These are phyloP conservation scores for Oriolus oriolus DNA, from an alignment of 2,113 vertebrate genomes.

Conservation along the genomic window DNA sequence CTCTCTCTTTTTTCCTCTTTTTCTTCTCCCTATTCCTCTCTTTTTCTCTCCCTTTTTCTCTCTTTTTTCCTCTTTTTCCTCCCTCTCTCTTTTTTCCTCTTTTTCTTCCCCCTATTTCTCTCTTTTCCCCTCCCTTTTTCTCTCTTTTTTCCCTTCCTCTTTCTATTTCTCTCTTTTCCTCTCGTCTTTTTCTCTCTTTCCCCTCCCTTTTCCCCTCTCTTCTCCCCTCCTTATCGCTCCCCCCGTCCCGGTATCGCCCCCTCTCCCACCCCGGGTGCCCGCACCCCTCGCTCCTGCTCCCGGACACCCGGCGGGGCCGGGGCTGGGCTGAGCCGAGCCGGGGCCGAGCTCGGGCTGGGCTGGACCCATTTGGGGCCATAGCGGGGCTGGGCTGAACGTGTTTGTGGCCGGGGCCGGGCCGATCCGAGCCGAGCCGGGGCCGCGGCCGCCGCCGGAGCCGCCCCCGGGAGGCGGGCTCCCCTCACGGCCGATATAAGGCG, in stretches of 20 bases:
- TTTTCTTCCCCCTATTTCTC: too few relatives aligned
- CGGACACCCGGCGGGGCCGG: background rate
- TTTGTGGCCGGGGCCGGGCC: background rate
- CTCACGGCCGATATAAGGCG: background rate
- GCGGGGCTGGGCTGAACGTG: background rate
- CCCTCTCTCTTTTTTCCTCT: background rate
- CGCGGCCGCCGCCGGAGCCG: background rate
- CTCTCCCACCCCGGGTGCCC: background rate
- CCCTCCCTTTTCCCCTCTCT: too few relatives aligned
- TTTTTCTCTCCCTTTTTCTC: background rate
- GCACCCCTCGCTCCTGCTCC: background rate
- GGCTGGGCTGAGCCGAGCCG: too few relatives aligned
- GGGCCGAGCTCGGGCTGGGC: background rate
- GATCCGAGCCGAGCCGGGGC: too few relatives aligned
- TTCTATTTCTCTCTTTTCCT: too few relatives aligned
- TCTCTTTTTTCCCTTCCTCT: too few relatives aligned
- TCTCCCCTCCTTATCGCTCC: too few relatives aligned
- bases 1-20: background rate
- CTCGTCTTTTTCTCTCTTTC: too few relatives aligned
- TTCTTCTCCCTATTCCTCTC: too few relatives aligned
- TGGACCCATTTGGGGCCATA: accelerated
- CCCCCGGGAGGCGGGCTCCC: background rate
- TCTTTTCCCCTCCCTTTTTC: background rate
- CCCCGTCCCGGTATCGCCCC: too few relatives aligned
- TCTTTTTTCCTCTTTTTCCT: background rate